Evolutionary conservation across 2,797 vertebrate species (phyloP), one percentile per base, ranked within the genome.

Genomic region (Telmatherina bonti): DNA sequence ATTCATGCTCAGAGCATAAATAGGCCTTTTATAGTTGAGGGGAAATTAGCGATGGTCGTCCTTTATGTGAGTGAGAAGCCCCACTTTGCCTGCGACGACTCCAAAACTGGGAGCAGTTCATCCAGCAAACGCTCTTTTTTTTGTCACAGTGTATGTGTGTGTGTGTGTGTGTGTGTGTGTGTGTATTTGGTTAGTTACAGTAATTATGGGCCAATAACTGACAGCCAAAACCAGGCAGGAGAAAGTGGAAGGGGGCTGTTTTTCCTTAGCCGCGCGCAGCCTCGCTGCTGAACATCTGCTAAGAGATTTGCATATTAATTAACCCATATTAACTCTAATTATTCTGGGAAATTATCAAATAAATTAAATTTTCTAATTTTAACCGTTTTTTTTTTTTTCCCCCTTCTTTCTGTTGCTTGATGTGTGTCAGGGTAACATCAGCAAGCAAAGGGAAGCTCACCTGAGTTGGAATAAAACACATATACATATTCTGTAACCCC

Each of bases 241-340:
- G 96, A 97, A 97, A 96, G 95, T 96, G 96, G 95, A 97, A 96
- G 97, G 96, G 86, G 87, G 86, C 88, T 91, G 90, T 87, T 89
- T 90, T 86, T 90, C 70, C 84, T 87, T 83, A 75, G 95, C 95
- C 94, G 94, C 91, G 95, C 95, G 95, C 91, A 95, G 95, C 96
- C 96, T 96, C 95, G 94, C 97, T 97, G 96, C 96, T 95, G 96
- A 99, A 99, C 98, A 99, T 99, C 98, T 99, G 98, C 98, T 99
- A 96, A 97, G 98, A 99, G 98, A 99, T 99, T 99, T 99, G 97
- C 98, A 99, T 99, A 99, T 99, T 99, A 99, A 99, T 99, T 99
- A 99, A 99, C 98, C 97, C 98, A 99, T 98, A 99, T 99, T 99
- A 99, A 99, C 97, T 99, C 98, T 99, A 99, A 99, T 99, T 99